These are phyloP conservation scores for Drosophila hamatofila DNA, from an alignment of 2,888 invertebrate genomes.

Conservation along the genomic window DNA sequence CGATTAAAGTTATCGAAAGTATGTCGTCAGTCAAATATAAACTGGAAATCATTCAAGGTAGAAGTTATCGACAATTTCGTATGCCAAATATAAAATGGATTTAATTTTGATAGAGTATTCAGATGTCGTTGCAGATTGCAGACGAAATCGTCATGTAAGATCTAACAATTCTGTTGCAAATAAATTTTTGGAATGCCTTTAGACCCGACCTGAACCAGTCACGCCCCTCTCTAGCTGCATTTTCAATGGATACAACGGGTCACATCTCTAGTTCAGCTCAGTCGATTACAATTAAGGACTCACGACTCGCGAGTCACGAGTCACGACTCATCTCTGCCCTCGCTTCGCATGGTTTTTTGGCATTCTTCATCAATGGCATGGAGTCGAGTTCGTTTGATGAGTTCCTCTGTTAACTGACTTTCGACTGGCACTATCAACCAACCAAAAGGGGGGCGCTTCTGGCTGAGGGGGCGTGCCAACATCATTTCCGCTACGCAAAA, in stretches of 20 bases:
- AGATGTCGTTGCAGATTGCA: slow-evolving; percentile 3
- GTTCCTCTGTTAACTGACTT: slow-evolving; percentile 11
- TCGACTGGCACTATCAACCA: not conserved
- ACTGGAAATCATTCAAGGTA: too few relatives aligned
- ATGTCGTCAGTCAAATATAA: too few relatives aligned
- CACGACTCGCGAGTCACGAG: not conserved
- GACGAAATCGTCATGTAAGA: slow-evolving; percentile 30
- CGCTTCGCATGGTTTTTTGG: not conserved
- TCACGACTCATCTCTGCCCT: not conserved
- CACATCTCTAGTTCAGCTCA: not conserved
- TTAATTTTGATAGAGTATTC: not conserved
- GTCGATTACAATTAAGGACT: not conserved
- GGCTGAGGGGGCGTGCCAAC: slow-evolving; percentile 28
- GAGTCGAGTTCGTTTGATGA: slow-evolving; percentile 33
- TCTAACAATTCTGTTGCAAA: slow-evolving; percentile 64
- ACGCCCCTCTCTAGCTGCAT: not conserved
- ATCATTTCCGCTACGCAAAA: slow-evolving; percentile 76
- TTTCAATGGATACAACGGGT: not conserved
- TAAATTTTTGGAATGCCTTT: slow-evolving; percentile 40
- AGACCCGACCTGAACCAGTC: not conserved
- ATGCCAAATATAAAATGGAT: too few relatives aligned
- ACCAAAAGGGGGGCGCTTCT: not conserved
- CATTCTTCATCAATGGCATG: slow-evolving; percentile 13
- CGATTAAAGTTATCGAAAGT: too few relatives aligned
- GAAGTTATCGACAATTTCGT: too few relatives aligned